Evolutionary conservation across 2,888 invertebrate genomes (phyloP), one percentile per base, ranked within the genome.

Genomic region (Adelognathus sp.): DNA sequence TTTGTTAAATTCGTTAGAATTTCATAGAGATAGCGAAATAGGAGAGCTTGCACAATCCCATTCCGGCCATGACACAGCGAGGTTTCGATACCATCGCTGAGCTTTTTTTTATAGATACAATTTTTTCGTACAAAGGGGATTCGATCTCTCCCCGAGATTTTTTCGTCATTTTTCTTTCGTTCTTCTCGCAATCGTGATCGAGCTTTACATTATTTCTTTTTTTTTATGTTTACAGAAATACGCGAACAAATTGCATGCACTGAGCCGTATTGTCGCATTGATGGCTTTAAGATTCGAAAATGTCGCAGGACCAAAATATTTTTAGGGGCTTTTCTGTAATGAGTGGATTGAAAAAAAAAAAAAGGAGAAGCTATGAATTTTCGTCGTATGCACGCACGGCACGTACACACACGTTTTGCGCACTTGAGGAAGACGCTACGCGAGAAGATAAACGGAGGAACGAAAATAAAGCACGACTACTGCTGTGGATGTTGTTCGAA

Each of bases 211-310:
- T 58, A 44, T 56, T 11, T 63, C 24, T 81, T 58, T 41, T 79
- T 85, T 75, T 80, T 72, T 79, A 82, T 67, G 63, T 83, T 90
- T 90, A 82, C 90, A 90, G 90, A 89, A 82, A 84, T 87, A 86
- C 84, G 83, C 86, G 87, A 86, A 89, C 86, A 89, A 86, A 87
- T 86, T 90, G 85, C 88, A 88, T 86, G 88, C 85, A 87, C 83
- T 90, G 83, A 88, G 83, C 85, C 87, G 84, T 85, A 80, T 88
- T 84, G 87, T 87, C 80, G 86, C 85, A 82, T 86, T 86, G 84
- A 84, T 86, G 80, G 86, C 86, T 79, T 84, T 86, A 82, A 86
- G 84, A 84, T 83, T 87, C 72, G 87, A 89, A 77, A 81, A 80
- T 80, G 80, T 84, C 73, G 74, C 80, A 77, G 86, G 86, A 80